Conservation (phyloP, 2,113 vertebrate species). For the Lamprologus sp. region DNA sequence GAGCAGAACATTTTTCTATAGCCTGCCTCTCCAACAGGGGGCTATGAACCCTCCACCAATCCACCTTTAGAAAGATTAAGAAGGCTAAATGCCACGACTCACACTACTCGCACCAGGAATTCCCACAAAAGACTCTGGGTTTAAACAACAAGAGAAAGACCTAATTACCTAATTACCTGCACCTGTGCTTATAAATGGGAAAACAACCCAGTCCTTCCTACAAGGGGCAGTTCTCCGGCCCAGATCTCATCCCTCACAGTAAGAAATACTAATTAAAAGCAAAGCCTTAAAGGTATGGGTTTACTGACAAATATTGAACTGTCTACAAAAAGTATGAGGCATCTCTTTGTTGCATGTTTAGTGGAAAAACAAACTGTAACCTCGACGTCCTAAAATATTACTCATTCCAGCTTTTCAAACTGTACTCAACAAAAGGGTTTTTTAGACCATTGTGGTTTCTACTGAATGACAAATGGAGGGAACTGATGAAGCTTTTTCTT, state of each 20-base stretch:
- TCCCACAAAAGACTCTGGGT: rapidly evolving
- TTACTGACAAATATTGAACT: neutral
- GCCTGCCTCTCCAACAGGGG: neutral
- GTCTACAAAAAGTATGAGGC: neutral
- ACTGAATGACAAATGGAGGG: no score
- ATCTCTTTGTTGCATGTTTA: neutral
- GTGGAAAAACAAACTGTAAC: neutral
- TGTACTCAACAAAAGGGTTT: neutral
- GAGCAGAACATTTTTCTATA: neutral
- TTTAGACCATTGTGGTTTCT: neutral
- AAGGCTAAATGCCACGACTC: neutral
- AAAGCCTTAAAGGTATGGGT: neutral
- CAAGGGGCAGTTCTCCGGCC: rapidly evolving
- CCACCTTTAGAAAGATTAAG: neutral
- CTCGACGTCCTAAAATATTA: neutral
- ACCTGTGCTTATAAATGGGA: neutral
- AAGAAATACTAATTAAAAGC: neutral
- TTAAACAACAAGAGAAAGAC: neutral
- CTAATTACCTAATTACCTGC: neutral
- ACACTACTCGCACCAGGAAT: neutral
- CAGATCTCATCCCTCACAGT: neutral
- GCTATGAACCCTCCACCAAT: neutral
- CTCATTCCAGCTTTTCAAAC: neutral
- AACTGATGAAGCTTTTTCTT: neutral
- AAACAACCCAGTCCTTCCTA: neutral